Conservation (phyloP, 2,113 vertebrate species). For the Ceratotherium simum region DNA sequence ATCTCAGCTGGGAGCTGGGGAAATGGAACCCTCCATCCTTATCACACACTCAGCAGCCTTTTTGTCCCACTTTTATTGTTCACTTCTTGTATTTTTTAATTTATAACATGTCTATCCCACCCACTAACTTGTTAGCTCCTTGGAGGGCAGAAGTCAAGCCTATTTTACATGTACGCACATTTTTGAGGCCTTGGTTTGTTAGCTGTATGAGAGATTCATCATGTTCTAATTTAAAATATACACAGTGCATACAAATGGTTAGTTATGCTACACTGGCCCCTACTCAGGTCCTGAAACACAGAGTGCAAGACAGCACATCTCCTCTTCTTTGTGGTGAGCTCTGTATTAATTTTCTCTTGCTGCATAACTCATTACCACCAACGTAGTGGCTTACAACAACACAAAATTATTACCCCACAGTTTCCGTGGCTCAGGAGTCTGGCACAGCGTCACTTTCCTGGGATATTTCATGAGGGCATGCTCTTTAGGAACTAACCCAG, state of each 20-base stretch:
- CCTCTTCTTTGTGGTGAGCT: neutral
- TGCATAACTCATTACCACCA: neutral
- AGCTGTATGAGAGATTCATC: neutral
- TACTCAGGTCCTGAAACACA: neutral
- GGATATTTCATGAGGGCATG: neutral
- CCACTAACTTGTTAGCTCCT: neutral
- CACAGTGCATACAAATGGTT: neutral
- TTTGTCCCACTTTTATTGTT: neutral
- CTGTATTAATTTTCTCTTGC: neutral
- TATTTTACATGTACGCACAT: neutral
- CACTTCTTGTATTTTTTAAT: neutral
- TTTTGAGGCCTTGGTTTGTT: neutral
- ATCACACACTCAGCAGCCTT: accelerated
- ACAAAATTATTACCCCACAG: neutral
- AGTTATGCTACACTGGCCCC: neutral
- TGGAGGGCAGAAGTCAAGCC: neutral
- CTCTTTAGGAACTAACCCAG: neutral
- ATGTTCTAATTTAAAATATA: constrained; percentile 30
- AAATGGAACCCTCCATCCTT: neutral
- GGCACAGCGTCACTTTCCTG: neutral
- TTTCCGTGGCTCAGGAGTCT: neutral
- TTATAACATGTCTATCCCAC: neutral
- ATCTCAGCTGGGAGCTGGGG: neutral
- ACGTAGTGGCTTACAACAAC: neutral
- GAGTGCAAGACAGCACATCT: neutral